Evolutionary conservation across 2,888 invertebrate species (phyloP), one percentile per base, ranked within the genome.

Genomic region (Deilephila elpenor): DNA sequence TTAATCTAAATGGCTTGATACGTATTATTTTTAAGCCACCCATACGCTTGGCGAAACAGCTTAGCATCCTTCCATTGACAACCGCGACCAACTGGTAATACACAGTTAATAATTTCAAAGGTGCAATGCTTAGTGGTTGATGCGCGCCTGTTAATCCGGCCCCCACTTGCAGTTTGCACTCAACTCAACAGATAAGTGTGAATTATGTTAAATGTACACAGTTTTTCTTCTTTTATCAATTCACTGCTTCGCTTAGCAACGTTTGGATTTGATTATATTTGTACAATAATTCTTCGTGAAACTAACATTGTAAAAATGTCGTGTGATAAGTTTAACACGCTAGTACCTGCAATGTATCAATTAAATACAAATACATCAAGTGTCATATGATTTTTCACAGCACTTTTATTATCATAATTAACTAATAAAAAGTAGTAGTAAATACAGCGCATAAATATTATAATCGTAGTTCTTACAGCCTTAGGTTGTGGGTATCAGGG

Each of bases 141-240:
- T 79, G 78, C 59, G 29, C 20, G 62, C 20, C 74, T 71, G 71
- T 37, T 37, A 44, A 64, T 61, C 82, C 79, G 82, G 79, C 81
- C 80, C 11, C 81, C 80, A 86, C 84, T 84, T 84, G 83, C 86
- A 84, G 86, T 87, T 14, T 44, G 91, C 91, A 91, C 91, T 91
- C 91, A 87, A 84, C 84, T 76, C 81, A 79, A 76, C 82, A 88
- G 93, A 93, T 93, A 93, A 86, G 89, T 88, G 91, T 93, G 92
- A 93, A 88, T 93, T 91, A 93, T 93, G 90, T 89, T 91, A 89
- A 90, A 89, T 88, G 88, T 86, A 85, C 85, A 85, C 88, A 87
- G 87, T 89, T 89, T 90, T 89, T 91, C 89, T 88, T 85, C 84
- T 84, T 88, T 91, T 92, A 93, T 92, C 91, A 90, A 89, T 89